Evolutionary conservation across 2,113 vertebrate genomes (phyloP).

Genomic region (Sinocyclocheilus anshuiensis): DNA sequence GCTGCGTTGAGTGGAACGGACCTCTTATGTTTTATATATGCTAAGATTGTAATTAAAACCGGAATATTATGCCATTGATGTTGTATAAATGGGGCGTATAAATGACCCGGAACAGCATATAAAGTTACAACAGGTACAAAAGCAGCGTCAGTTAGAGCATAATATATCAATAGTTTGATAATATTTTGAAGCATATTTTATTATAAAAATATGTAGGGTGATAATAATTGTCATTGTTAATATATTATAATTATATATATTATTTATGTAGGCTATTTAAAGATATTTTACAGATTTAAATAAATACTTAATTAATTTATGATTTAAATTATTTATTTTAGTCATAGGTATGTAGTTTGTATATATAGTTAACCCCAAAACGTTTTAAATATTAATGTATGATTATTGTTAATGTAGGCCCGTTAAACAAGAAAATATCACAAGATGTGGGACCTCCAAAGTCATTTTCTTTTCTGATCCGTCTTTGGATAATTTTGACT

Average conservation of each 20-base stretch:
- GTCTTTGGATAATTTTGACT: neutral
- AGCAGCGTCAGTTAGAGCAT: too few relatives aligned
- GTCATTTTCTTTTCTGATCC: neutral
- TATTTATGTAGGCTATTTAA: too few relatives aligned
- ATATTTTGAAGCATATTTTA: neutral
- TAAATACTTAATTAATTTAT: too few relatives aligned
- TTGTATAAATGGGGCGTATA: too few relatives aligned
- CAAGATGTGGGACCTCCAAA: neutral
- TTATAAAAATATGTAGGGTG: neutral
- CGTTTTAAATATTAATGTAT: too few relatives aligned
- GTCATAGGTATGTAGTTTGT: too few relatives aligned
- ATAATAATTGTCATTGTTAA: neutral
- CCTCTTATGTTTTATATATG: neutral
- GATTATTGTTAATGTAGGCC: neutral
- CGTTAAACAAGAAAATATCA: neutral
- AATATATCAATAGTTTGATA: too few relatives aligned
- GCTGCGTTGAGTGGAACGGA: neutral
- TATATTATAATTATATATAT: too few relatives aligned
- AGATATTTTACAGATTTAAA: too few relatives aligned
- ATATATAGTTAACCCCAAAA: too few relatives aligned
- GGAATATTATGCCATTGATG: neutral
- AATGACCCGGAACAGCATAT: neutral
- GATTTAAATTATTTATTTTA: too few relatives aligned
- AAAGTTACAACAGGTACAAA: too few relatives aligned
- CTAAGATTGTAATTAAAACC: neutral